These are phyloP conservation scores for Paraescarpia echinospica DNA, from an alignment of 1,140 invertebrate genomes.

Conservation along the genomic window DNA sequence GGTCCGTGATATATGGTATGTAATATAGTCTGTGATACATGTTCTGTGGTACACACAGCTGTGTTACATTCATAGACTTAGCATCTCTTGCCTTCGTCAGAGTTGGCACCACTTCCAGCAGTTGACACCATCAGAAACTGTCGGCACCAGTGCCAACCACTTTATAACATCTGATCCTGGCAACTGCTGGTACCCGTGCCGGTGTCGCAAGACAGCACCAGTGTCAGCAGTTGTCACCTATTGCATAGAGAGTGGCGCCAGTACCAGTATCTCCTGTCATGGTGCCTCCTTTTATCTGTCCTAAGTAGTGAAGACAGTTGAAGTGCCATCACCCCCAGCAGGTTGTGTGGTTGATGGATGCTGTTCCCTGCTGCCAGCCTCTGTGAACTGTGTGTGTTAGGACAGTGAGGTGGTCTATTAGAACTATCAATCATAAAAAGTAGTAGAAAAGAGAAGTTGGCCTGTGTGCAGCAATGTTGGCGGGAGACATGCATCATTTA, in stretches of 20 bases:
- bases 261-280: background rate
- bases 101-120: background rate
- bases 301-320: background rate
- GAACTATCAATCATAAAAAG: background rate
- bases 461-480: background rate
- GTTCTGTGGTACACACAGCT: background rate
- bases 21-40: too few relatives aligned
- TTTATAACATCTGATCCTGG: too few relatives aligned
- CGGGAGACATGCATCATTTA: constrained; percentile 43
- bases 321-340: background rate
- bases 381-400: background rate
- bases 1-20: too few relatives aligned
- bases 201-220: background rate
- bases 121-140: background rate
- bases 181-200: too few relatives aligned
- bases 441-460: background rate
- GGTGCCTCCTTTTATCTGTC: background rate
- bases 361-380: background rate
- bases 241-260: background rate
- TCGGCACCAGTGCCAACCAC: too few relatives aligned
- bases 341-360: background rate
- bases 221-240: too few relatives aligned
- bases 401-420: background rate
- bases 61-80: background rate
- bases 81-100: background rate